These are phyloP conservation scores for Telmatherina bonti DNA, from an alignment of 2,797 vertebrate species.

Conservation along the genomic window DNA sequence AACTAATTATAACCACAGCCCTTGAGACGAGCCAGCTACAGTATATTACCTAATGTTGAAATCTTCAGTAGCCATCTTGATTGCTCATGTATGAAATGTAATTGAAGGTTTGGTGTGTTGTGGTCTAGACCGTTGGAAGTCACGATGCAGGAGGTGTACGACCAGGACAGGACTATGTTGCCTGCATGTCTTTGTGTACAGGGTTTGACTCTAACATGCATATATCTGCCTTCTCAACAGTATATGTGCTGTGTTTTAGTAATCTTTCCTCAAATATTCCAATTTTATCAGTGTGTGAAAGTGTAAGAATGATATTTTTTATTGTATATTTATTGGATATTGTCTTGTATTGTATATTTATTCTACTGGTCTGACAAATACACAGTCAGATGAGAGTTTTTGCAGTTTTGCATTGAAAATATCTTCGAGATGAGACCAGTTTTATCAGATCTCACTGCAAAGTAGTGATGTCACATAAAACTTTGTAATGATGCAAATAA, in stretches of 20 bases:
- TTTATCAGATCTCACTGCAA: too few relatives aligned
- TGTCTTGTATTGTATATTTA: too few relatives aligned
- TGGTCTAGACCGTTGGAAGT: conserved; percentile 27
- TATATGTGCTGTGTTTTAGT: neutral
- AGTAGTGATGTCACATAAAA: too few relatives aligned
- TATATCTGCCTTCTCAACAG: conserved; percentile 1
- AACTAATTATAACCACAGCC: conserved; percentile 59
- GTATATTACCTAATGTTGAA: conserved; percentile 37
- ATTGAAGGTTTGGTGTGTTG: conserved; percentile 31
- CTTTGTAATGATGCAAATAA: too few relatives aligned
- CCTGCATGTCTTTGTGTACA: neutral
- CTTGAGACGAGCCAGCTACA: conserved; percentile 30
- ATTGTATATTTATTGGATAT: too few relatives aligned
- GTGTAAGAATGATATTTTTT: neutral
- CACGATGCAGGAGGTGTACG: conserved; percentile 24
- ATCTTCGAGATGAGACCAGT: too few relatives aligned
- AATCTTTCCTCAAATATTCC: too few relatives aligned
- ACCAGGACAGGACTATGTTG: neutral
- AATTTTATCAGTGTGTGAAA: neutral
- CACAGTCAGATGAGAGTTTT: too few relatives aligned
- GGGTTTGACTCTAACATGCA: neutral
- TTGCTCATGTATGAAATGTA: conserved; percentile 44
- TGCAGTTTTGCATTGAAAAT: too few relatives aligned
- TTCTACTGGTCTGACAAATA: too few relatives aligned
- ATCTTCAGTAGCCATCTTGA: conserved; percentile 36